phyloP scores from a whole-genome alignment of 2,797 vertebrate species.

The Cyclopterus lumpus region DNA sequence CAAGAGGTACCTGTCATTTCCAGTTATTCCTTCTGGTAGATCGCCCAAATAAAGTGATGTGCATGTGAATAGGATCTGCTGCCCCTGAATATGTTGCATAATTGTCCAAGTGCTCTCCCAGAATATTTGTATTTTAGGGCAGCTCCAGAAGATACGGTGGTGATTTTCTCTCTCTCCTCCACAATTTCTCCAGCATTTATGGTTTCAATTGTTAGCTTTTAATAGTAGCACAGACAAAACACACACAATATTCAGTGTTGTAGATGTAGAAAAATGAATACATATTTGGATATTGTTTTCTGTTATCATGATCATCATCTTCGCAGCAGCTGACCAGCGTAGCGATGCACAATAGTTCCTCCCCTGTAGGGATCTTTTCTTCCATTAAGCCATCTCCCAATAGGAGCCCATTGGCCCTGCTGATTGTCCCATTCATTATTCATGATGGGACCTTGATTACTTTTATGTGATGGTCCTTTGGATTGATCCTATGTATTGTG shows the following conservation, averaged over 20 bases:
- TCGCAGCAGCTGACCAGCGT: conserved; percentile 53
- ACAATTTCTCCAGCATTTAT: too few relatives aligned
- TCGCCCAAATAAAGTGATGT: too few relatives aligned
- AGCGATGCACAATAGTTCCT: conserved; percentile 45
- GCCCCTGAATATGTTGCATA: too few relatives aligned
- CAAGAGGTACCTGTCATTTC: too few relatives aligned
- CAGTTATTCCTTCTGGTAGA: too few relatives aligned
- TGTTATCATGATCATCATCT: conserved; percentile 42
- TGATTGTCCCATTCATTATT: conserved; percentile 82
- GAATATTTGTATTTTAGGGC: too few relatives aligned
- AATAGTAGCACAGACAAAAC: background rate
- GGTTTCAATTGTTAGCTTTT: background rate
- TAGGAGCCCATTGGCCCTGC: conserved; percentile 54
- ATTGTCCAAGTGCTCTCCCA: too few relatives aligned
- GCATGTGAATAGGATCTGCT: too few relatives aligned
- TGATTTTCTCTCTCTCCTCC: too few relatives aligned
- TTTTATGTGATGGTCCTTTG: conserved; percentile 64
- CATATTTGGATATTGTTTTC: background rate
- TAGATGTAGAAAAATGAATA: background rate
- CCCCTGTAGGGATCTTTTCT: conserved; percentile 33
- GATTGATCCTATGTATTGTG: conserved; percentile 70
- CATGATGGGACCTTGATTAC: conserved; percentile 80
- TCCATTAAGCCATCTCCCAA: conserved; percentile 72
- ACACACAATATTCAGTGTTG: background rate
- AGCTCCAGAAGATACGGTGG: too few relatives aligned